Evolutionary conservation across 2,888 invertebrate species (phyloP).

Genomic region (Leucania comma): DNA sequence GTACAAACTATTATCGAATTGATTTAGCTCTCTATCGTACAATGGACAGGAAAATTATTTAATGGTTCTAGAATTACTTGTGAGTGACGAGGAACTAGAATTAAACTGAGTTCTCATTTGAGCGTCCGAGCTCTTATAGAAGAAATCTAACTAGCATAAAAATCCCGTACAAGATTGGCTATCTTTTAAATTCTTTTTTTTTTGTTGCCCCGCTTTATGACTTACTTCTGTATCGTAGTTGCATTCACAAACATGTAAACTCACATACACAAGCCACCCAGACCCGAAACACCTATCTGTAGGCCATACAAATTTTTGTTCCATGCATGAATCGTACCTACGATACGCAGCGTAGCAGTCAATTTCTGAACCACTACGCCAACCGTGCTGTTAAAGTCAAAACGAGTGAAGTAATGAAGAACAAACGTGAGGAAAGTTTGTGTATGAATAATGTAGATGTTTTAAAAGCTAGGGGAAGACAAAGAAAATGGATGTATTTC

Average conservation of each 20-base stretch:
- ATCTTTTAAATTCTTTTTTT: too few species aligned
- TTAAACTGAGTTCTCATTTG: conserved; percentile 7
- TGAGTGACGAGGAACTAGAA: conserved; percentile 7
- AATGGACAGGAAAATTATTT: conserved; percentile 32
- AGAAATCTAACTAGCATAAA: neutral
- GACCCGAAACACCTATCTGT: too few species aligned
- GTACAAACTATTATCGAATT: conserved; percentile 46
- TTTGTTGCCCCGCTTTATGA: too few species aligned
- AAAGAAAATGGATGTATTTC: neutral
- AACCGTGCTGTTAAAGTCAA: neutral
- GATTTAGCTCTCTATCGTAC: conserved; percentile 31
- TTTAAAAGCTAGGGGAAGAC: neutral
- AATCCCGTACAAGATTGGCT: neutral
- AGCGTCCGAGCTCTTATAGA: neutral
- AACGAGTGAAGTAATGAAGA: neutral
- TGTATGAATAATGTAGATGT: neutral
- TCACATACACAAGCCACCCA: too few species aligned
- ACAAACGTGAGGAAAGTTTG: neutral
- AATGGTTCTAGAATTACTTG: conserved; percentile 29
- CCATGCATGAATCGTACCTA: too few species aligned
- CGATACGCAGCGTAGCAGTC: too few species aligned
- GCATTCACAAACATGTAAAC: too few species aligned
- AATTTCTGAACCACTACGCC: too few species aligned
- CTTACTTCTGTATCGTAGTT: too few species aligned
- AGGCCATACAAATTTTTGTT: too few species aligned